Evolutionary conservation across 2,113 vertebrate genomes (phyloP), one percentile per base, ranked within the genome.

Genomic region (Rhadina sibilatrix): DNA sequence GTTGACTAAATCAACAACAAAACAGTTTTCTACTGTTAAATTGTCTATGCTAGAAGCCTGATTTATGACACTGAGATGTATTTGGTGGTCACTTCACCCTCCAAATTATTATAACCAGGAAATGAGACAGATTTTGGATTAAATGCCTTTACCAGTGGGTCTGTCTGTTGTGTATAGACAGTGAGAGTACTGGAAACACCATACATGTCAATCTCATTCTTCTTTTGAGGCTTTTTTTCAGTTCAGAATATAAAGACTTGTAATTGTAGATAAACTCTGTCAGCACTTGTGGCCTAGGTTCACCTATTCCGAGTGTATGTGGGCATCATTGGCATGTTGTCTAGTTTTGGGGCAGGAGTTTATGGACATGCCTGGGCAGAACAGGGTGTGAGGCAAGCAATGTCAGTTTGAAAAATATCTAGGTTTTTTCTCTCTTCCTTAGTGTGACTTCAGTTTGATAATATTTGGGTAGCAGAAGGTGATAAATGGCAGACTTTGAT

Each of bases 171-270:
- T 7, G 8, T 24, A 23, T 9, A 52, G 27, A 15, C 33, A 59
- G 31, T 1, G 5, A 40, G n/a, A 50, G 30, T 35, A 18, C 10
- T 25, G 50, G 1, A 83, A 6, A 33, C 15, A 6, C 5, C 0
- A 0, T 15, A 4, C 2, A 1, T 44, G 15, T 44, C 50, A 42
- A 16, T 59, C 14, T 10, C 4, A 1, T 50, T 60, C 21, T 72
- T 17, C 23, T 87, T 81, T 35, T 72, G 33, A 5, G 56, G 35
- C 37, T 15, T 38, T 37, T 57, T 60, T 66, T 68, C 11, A 47
- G 0, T 47, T 23, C 57, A 11, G 44, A 66, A 20, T 56, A n/a
- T 28, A 27, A 80, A 60, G 54, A 4, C 2, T 46, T 78, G 1
- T 23, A 11, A 82, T 85, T 90, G 49, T 37, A 72, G 21, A 16